phyloP scores from a whole-genome alignment of 2,888 invertebrate genomes.

The Drosophila falleni region DNA sequence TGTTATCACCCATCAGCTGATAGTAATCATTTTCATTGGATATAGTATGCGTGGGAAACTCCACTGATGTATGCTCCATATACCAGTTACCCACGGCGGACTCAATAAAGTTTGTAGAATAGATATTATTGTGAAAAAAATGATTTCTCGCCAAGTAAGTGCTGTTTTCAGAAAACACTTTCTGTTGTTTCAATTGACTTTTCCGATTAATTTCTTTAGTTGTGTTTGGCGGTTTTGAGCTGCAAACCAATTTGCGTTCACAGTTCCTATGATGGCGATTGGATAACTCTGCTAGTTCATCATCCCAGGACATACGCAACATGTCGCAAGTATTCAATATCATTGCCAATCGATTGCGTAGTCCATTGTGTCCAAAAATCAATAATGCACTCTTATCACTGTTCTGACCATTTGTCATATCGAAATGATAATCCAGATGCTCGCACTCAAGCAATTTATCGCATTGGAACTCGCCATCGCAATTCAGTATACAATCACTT shows the following conservation, averaged over 20 bases:
- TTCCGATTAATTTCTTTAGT: not conserved
- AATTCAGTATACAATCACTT: not conserved
- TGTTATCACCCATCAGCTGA: conserved; percentile 5
- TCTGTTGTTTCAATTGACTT: not conserved
- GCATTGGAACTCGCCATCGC: not conserved
- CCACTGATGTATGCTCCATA: conserved; percentile 10
- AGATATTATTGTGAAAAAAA: conserved; percentile 27
- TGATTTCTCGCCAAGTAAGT: not conserved
- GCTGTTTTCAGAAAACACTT: not conserved
- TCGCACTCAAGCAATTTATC: not conserved
- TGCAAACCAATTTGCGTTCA: not conserved
- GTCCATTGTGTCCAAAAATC: conserved; percentile 45
- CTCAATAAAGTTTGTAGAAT: conserved; percentile 24
- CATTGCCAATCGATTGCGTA: conserved; percentile 44
- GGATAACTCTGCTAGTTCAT: conserved; percentile 30
- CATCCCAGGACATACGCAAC: conserved; percentile 31
- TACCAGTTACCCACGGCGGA: conserved; percentile 37
- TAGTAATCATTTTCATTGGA: rapidly evolving
- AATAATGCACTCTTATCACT: not conserved
- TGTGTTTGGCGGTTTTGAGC: not conserved
- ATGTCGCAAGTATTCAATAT: conserved; percentile 35
- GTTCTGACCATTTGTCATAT: conserved; percentile 1
- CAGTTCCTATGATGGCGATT: conserved; percentile 29
- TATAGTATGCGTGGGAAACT: not conserved
- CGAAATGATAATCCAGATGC: not conserved